Conservation (phyloP, 30 jellyfish, hydroid and myxozoan species). For the Cassiopea andromeda region DNA sequence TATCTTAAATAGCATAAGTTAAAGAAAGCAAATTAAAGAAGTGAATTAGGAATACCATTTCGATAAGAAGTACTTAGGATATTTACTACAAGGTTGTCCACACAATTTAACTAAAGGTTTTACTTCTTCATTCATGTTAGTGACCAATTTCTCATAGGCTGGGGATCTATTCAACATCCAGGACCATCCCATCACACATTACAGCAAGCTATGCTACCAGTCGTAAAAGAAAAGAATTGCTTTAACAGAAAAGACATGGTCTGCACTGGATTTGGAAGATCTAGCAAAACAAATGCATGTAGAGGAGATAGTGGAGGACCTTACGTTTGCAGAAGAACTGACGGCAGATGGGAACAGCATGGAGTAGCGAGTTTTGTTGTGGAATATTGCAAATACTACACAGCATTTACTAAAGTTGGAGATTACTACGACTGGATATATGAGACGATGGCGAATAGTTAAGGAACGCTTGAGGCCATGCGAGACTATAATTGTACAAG, state of each 20-base stretch:
- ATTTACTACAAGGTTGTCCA: not conserved
- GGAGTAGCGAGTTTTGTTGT: slow-evolving; percentile 92
- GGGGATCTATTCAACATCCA: slow-evolving; percentile 88
- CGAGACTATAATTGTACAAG: too few species aligned
- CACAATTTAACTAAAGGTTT: not conserved
- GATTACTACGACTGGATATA: slow-evolving; percentile 69
- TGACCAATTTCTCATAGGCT: slow-evolving; percentile 28
- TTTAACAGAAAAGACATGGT: slow-evolving; percentile 66
- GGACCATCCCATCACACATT: slow-evolving; percentile 71
- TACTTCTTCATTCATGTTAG: not conserved
- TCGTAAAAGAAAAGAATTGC: slow-evolving; percentile 49
- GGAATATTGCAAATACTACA: slow-evolving; percentile 78
- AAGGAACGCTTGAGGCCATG: not conserved
- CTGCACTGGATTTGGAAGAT: slow-evolving; percentile 80
- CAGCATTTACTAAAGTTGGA: slow-evolving; percentile 79
- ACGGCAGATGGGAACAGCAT: slow-evolving; percentile 85
- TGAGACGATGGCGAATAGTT: slow-evolving; percentile 11
- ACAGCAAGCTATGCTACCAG: slow-evolving; percentile 89
- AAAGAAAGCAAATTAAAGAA: not conserved
- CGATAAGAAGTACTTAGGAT: too few species aligned
- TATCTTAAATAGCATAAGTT: not conserved
- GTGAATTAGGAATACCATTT: too few species aligned
- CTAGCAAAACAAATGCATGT: slow-evolving; percentile 73
- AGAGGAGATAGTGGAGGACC: slow-evolving; percentile 96
- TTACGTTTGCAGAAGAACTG: slow-evolving; percentile 72